These are phyloP conservation scores for Danionella dracula DNA, from an alignment of 2,797 vertebrate genomes.

Conservation along the genomic window DNA sequence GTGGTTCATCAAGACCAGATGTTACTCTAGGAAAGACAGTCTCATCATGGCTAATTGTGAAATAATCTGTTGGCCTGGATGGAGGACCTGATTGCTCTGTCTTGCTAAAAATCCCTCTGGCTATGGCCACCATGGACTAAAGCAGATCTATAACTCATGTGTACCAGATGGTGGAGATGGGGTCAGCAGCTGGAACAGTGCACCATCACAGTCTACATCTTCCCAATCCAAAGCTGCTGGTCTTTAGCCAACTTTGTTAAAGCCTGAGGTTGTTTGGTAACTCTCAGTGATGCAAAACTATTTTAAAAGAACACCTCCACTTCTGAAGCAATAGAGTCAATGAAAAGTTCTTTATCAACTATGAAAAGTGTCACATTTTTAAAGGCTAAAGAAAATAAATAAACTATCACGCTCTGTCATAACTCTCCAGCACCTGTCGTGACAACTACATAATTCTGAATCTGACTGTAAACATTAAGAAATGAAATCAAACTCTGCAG, in stretches of 20 bases:
- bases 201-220: conserved; percentile 29
- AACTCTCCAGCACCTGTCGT: too few species aligned
- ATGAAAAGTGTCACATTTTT: neutral
- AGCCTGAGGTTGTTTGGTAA: conserved; percentile 24
- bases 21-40: conserved; percentile 27
- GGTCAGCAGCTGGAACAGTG: conserved; percentile 45
- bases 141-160: conserved; percentile 58
- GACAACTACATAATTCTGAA: too few species aligned
- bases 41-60: conserved; percentile 41
- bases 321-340: neutral
- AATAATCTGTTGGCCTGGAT: conserved; percentile 12
- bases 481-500: neutral
- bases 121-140: conserved; percentile 37
- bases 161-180: conserved; percentile 51
- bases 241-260: conserved; percentile 48
- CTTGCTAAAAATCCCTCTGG: conserved; percentile 4
- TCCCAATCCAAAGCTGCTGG: conserved; percentile 44
- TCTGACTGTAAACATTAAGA: too few species aligned
- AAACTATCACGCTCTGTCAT: too few species aligned
- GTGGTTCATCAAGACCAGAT: neutral
- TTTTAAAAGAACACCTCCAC: conserved; percentile 4
- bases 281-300: conserved; percentile 30
- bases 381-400: too few species aligned
- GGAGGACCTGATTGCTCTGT: neutral
- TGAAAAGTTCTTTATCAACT: neutral